Conservation (phyloP, 2,888 invertebrate genomes). For the Megastigmus dorsalis region DNA sequence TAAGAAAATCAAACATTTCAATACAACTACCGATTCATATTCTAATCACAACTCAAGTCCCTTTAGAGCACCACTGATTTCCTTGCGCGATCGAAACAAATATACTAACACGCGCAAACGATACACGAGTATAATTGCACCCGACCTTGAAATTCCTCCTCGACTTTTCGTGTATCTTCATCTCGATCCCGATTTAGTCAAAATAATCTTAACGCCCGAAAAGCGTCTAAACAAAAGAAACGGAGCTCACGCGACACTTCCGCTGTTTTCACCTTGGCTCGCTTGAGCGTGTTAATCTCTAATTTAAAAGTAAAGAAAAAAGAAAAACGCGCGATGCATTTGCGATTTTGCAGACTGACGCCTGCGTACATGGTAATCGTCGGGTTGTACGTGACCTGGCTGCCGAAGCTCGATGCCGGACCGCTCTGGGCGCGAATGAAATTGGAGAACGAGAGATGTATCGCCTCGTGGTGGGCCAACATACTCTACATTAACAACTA, state of each 20-base stretch:
- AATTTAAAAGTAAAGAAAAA: constrained; percentile 1
- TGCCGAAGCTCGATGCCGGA: constrained; percentile 82
- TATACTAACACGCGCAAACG: background rate
- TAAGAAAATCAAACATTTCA: too few species aligned
- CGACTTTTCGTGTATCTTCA: too few species aligned
- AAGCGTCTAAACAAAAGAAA: constrained; percentile 3
- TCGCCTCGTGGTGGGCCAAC: constrained; percentile 84
- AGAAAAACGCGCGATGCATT: background rate
- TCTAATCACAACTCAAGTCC: background rate
- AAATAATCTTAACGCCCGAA: background rate
- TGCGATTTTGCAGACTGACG: constrained; percentile 77
- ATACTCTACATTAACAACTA: constrained; percentile 85
- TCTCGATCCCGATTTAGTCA: too few species aligned
- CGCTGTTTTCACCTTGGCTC: background rate
- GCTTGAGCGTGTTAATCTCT: constrained; percentile 11
- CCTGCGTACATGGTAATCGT: constrained; percentile 85
- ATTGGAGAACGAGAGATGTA: constrained; percentile 77
- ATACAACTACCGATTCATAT: too few species aligned
- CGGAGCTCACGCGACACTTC: background rate
- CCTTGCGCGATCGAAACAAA: background rate
- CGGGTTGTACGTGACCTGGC: constrained; percentile 83
- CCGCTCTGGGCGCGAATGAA: constrained; percentile 82
- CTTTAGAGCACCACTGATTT: background rate
- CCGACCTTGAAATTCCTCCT: too few species aligned
- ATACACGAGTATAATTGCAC: too few species aligned